Conservation (phyloP, 2,797 vertebrate species). For the Melanogrammus aeglefinus region DNA sequence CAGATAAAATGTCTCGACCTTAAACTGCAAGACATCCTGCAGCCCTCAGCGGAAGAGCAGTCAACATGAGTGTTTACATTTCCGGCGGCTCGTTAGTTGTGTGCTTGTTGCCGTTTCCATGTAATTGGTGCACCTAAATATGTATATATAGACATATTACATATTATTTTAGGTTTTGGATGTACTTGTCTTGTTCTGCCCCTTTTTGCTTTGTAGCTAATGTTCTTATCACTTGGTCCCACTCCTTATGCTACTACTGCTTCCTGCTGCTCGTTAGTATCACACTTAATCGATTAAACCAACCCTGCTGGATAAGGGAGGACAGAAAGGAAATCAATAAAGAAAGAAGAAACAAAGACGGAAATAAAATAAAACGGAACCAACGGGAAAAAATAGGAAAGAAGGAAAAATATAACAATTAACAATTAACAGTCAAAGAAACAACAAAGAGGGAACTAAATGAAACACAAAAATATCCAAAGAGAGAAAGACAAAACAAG, state of each 20-base stretch:
- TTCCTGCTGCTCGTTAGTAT: background rate
- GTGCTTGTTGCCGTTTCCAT: too few relatives aligned
- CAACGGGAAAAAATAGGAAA: background rate
- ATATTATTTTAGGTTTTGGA: too few relatives aligned
- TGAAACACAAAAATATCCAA: background rate
- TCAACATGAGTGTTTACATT: too few relatives aligned
- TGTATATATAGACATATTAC: too few relatives aligned
- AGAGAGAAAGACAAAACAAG: background rate
- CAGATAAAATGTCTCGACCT: background rate
- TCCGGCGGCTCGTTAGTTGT: too few relatives aligned
- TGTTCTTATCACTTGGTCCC: background rate
- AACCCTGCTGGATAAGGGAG: background rate
- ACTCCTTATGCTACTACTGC: too few relatives aligned
- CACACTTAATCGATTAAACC: background rate
- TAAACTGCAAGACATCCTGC: too few relatives aligned
- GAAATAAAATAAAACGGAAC: background rate
- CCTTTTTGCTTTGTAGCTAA: too few relatives aligned
- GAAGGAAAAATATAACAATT: background rate
- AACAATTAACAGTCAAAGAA: background rate
- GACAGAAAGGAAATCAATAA: background rate
- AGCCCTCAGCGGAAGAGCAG: too few relatives aligned
- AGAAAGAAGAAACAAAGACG: constrained; percentile 8
- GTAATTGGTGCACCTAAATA: too few relatives aligned
- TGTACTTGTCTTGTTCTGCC: too few relatives aligned
- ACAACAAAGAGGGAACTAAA: constrained; percentile 8